These are phyloP conservation scores for Polypterus senegalus DNA, from an alignment of 2,113 vertebrate species.

Conservation along the genomic window DNA sequence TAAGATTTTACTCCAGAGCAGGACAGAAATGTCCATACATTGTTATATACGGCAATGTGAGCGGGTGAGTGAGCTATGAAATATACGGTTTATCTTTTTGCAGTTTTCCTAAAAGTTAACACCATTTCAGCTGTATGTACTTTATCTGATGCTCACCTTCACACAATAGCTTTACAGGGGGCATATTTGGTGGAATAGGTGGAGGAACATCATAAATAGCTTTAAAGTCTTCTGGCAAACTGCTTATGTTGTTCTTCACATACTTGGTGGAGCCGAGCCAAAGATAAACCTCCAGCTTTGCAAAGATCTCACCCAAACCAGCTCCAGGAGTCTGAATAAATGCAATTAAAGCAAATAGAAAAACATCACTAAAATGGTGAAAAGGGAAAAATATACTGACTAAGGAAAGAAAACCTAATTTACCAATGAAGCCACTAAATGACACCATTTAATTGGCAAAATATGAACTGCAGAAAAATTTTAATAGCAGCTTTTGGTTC, in stretches of 20 bases:
- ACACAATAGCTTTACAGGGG: conserved; percentile 53
- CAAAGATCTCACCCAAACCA: conserved; percentile 63
- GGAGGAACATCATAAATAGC: conserved; percentile 41
- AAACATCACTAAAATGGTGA: too few species aligned
- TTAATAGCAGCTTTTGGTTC: too few species aligned
- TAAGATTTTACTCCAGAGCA: too few species aligned
- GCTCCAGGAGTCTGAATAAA: conserved; percentile 51
- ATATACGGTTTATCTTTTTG: too few species aligned
- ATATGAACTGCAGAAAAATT: too few species aligned
- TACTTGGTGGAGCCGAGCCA: conserved; percentile 82
- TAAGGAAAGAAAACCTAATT: background rate
- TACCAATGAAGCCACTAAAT: too few species aligned
- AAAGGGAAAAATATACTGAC: background rate
- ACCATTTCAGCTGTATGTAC: background rate
- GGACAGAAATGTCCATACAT: too few species aligned
- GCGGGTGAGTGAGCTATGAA: too few species aligned
- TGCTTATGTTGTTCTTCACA: conserved; percentile 56
- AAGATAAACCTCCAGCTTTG: conserved; percentile 80
- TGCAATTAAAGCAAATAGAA: too few species aligned
- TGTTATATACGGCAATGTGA: too few species aligned
- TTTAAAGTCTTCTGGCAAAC: conserved; percentile 65
- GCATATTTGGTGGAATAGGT: conserved; percentile 25
- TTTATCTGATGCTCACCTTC: conserved; percentile 51
- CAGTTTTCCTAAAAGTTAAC: background rate
- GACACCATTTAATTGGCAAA: too few species aligned